Percentiles rank a stretch among this genome's conserved stretches.
phyloP scores from a whole-genome alignment of 2,888 invertebrate genomes.

The Lucinisca nassula region DNA sequence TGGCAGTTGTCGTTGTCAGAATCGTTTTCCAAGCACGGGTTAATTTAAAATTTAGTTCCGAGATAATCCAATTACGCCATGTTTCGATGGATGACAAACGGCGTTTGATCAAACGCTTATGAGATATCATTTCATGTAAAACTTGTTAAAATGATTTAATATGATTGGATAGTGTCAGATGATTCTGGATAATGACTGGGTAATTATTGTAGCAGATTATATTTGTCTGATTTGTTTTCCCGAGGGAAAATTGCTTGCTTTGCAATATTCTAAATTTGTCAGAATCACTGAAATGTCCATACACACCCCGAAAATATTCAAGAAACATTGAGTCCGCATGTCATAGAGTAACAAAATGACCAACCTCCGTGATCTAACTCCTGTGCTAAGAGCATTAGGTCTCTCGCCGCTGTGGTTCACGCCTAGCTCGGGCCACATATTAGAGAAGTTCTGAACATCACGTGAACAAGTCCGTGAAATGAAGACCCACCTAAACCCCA shows the following conservation, averaged over 20 bases:
- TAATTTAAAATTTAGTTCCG: constrained; percentile 3
- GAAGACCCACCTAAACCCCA: no score
- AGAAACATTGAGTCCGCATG: no score
- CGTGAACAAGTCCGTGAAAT: no score
- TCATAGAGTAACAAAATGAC: no score
- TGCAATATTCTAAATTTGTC: no score
- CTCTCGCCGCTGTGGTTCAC: no score
- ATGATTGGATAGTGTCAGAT: neutral
- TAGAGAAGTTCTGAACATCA: no score
- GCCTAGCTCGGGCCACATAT: no score
- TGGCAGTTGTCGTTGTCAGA: neutral
- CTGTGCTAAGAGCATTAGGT: no score
- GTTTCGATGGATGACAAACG: neutral
- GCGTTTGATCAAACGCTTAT: neutral
- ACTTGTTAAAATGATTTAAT: constrained; percentile 9
- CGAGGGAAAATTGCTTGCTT: neutral
- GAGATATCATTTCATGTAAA: constrained; percentile 10
- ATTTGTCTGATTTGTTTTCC: neutral
- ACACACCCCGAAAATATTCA: no score
- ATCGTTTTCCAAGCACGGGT: neutral
- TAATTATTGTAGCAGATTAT: neutral
- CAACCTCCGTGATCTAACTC: no score
- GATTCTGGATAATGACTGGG: neutral
- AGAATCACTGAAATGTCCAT: no score
- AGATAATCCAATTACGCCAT: neutral